A percentile compares a stretch with the other conserved stretches of the same genome.
Evolutionary conservation across 2,113 vertebrate genomes (phyloP).

Genomic region (Aramus guarauna): DNA sequence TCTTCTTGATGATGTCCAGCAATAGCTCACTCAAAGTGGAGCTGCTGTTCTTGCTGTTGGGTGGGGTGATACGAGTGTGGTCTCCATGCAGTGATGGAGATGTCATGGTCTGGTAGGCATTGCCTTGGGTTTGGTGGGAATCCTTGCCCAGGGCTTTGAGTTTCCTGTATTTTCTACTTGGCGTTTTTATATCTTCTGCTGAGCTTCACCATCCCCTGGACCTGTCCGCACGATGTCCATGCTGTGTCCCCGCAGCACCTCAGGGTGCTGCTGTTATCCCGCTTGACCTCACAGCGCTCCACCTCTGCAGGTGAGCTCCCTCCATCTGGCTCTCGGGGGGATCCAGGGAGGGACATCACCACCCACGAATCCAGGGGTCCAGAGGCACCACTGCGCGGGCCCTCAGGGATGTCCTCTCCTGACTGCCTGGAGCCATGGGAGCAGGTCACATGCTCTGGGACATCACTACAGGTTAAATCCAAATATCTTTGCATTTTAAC

Average conservation of each 20-base stretch:
- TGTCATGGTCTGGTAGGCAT: neutral
- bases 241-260: neutral
- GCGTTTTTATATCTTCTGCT: neutral
- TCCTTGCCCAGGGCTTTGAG: neutral
- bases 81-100: rapidly evolving
- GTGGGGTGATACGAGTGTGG: rapidly evolving
- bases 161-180: neutral
- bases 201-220: neutral
- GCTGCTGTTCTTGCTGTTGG: neutral
- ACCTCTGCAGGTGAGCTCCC: neutral
- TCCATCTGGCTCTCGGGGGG: neutral
- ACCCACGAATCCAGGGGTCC: neutral
- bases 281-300: neutral
- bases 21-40: neutral
- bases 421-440: no score
- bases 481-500: neutral
- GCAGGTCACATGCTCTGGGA: neutral
- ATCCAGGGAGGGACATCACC: neutral
- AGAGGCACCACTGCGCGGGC: rapidly evolving
- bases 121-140: neutral
- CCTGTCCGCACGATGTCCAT: neutral
- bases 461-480: neutral
- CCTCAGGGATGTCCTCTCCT: neutral
- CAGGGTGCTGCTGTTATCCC: neutral
- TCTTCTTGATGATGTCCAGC: neutral